Evolutionary conservation across 2,888 invertebrate genomes (phyloP).

Genomic region (Aphelenchoides bicaudatus): DNA sequence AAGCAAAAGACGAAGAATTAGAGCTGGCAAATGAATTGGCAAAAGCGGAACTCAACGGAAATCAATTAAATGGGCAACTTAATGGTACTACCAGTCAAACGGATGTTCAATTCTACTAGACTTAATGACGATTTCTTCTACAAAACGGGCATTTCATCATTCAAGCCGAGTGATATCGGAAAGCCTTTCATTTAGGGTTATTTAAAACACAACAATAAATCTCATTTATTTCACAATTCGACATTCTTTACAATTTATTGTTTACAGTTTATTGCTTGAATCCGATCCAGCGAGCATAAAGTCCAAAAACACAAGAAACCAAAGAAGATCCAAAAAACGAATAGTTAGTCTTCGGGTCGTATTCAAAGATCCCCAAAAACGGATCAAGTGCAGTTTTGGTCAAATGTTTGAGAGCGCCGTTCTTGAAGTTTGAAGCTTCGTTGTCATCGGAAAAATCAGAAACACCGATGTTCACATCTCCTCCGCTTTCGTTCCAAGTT

Average conservation of each 20-base stretch:
- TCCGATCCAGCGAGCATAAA: conserved; percentile 5
- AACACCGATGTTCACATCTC: conserved; percentile 15
- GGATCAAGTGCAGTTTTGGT: not conserved
- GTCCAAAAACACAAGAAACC: not conserved
- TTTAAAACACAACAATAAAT: too few species aligned
- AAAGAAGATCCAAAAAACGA: conserved; percentile 10
- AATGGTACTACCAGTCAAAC: not conserved
- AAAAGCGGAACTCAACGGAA: too few species aligned
- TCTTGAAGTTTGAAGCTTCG: conserved; percentile 5
- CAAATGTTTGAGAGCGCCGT: conserved; percentile 4
- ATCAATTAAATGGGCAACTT: too few species aligned
- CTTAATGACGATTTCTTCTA: not conserved
- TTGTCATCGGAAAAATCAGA: not conserved
- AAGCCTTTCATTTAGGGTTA: too few species aligned
- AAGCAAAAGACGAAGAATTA: not conserved
- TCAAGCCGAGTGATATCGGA: too few species aligned
- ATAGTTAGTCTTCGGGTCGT: conserved; percentile 1
- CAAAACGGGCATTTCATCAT: too few species aligned
- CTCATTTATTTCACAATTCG: too few species aligned
- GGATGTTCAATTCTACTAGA: not conserved
- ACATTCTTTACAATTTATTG: conserved; percentile 5
- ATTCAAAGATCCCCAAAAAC: conserved; percentile 4
- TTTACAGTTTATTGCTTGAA: conserved; percentile 4
- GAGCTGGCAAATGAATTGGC: too few species aligned
- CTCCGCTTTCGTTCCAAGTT: conserved; percentile 22